Evolutionary conservation across 2,113 vertebrate species (phyloP).

Genomic region (Ammodytes marinus): DNA sequence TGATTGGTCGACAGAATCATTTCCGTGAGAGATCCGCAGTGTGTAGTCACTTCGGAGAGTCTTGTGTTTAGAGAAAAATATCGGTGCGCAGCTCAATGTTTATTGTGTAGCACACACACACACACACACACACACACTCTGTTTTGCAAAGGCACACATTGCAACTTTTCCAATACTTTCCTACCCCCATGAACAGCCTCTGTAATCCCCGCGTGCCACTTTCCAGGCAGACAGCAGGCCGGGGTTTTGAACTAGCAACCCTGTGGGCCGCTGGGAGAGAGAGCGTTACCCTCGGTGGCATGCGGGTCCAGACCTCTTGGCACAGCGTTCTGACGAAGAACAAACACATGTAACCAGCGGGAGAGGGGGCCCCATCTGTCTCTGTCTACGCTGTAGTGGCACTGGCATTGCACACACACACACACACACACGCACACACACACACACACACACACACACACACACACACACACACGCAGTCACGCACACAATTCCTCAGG

Average conservation of each 20-base stretch:
- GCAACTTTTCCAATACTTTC: constrained; percentile 15
- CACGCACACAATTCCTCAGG: constrained; percentile 39
- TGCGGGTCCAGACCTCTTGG: constrained; percentile 65
- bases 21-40: no score
- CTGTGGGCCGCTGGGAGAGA: background rate
- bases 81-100: no score
- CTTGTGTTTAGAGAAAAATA: no score
- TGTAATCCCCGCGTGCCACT: constrained; percentile 7
- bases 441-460: constrained; percentile 33
- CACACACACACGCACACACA: background rate
- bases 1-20: no score
- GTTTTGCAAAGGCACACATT: background rate
- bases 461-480: constrained; percentile 22
- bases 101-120: no score
- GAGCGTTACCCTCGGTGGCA: constrained; percentile 33
- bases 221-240: constrained; percentile 37
- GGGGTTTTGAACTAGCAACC: constrained; percentile 67
- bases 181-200: constrained; percentile 1
- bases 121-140: background rate
- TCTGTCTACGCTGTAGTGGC: constrained; percentile 55
- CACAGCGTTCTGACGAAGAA: constrained; percentile 59
- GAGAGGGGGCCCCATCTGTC: constrained; percentile 75
- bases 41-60: no score
- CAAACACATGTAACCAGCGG: constrained; percentile 73
- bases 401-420: background rate